Evolutionary conservation across 2,888 invertebrate genomes (phyloP).

Genomic region (Drosophila eohydei): DNA sequence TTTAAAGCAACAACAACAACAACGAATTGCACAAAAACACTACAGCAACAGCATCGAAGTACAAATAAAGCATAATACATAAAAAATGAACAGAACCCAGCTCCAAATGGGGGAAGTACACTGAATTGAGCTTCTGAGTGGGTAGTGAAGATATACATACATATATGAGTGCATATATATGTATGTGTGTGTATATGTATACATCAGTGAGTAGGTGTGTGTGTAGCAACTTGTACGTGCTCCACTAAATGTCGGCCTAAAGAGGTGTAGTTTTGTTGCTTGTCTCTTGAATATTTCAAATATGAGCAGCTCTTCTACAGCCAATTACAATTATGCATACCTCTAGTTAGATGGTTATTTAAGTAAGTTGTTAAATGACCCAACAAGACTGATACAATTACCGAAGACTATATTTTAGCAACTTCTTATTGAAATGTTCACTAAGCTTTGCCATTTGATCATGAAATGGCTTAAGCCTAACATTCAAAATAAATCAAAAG

Average conservation of each 20-base stretch:
- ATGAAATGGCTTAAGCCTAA: background rate
- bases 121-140: constrained; percentile 19
- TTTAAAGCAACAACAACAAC: constrained; percentile 72
- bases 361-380: background rate
- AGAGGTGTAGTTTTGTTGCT: constrained; percentile 1
- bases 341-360: background rate
- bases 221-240: constrained; percentile 25
- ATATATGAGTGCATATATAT: background rate
- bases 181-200: background rate
- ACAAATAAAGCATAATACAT: constrained; percentile 66
- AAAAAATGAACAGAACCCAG: constrained; percentile 46
- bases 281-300: constrained; percentile 6
- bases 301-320: background rate
- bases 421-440: background rate
- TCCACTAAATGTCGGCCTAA: constrained; percentile 35
- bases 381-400: background rate
- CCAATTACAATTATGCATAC: constrained; percentile 32
- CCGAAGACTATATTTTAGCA: fast-evolving
- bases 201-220: background rate
- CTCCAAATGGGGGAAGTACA: constrained; percentile 9
- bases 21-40: constrained; percentile 21
- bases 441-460: background rate
- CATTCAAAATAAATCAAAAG: background rate
- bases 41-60: constrained; percentile 19
- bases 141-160: background rate